Evolutionary conservation across 2,888 invertebrate genomes (phyloP).

Genomic region (Gibbula magus): DNA sequence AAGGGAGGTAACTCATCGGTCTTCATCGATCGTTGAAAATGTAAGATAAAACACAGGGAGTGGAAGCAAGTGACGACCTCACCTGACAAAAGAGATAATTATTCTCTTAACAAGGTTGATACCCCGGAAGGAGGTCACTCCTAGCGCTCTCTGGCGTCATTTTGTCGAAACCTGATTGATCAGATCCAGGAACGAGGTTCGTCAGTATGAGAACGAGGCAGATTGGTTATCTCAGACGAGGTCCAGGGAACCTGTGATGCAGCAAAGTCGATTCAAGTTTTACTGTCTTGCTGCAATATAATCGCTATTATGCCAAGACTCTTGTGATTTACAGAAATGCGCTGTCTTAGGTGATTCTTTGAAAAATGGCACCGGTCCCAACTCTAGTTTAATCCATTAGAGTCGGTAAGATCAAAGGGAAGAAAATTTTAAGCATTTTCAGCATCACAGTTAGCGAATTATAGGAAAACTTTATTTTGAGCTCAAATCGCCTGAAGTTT

Average conservation of each 20-base stretch:
- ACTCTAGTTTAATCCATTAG: conserved; percentile 23
- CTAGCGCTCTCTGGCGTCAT: not conserved
- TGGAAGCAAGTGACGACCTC: not conserved
- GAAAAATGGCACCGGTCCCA: not conserved
- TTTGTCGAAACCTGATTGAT: conserved; percentile 10
- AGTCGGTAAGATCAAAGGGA: conserved; percentile 12
- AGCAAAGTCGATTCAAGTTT: conserved; percentile 13
- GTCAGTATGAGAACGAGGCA: not conserved
- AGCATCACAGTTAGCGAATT: conserved; percentile 22
- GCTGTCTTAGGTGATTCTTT: conserved; percentile 8
- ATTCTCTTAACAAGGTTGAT: conserved; percentile 13
- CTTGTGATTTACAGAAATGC: conserved; percentile 17
- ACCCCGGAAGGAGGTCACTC: conserved; percentile 11
- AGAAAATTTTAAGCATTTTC: conserved; percentile 2
- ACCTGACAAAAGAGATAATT: conserved; percentile 6
- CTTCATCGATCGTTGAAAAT: not conserved
- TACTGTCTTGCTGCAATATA: not conserved
- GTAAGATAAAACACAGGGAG: not conserved
- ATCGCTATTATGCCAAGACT: conserved; percentile 14
- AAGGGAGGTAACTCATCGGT: not conserved
- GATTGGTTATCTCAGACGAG: not conserved
- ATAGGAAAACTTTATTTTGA: conserved; percentile 19
- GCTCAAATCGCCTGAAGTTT: conserved; percentile 20
- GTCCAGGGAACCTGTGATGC: not conserved
- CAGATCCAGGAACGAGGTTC: not conserved